phyloP scores from a whole-genome alignment of 2,797 vertebrate genomes.

The Catostomus latipinnis region DNA sequence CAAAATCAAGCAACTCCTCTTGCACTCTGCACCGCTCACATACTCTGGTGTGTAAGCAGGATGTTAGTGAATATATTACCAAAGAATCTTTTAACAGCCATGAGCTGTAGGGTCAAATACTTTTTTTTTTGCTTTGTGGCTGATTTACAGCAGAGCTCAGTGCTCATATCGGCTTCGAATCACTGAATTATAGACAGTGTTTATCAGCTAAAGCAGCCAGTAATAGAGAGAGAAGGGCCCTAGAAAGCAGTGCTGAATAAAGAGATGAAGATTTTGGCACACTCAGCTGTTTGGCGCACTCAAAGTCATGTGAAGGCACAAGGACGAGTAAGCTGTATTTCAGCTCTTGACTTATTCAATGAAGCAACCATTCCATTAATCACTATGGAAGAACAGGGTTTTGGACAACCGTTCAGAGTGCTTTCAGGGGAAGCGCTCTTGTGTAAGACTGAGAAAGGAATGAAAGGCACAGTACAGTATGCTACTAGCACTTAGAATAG shows the following conservation, averaged over 20 bases:
- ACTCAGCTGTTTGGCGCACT: conserved; percentile 80
- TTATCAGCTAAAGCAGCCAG: conserved; percentile 60
- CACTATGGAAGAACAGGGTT: conserved; percentile 58
- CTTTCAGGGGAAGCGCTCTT: conserved; percentile 42
- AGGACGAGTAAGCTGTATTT: conserved; percentile 74
- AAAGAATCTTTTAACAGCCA: conserved; percentile 36
- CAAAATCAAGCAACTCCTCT: too few species aligned
- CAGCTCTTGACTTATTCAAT: conserved; percentile 68
- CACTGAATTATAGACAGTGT: conserved; percentile 60
- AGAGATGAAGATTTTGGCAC: conserved; percentile 56
- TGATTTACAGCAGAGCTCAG: conserved; percentile 56
- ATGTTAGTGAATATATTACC: conserved; percentile 48
- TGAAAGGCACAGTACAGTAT: conserved; percentile 10
- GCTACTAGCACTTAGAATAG: neutral
- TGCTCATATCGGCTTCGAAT: conserved; percentile 58
- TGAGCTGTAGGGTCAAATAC: conserved; percentile 41
- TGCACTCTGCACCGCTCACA: too few species aligned
- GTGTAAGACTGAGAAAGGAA: conserved; percentile 21
- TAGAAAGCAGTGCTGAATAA: conserved; percentile 44
- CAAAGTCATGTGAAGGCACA: conserved; percentile 76
- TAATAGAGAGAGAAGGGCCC: conserved; percentile 52
- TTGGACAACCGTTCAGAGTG: conserved; percentile 36
- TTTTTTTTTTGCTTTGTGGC: conserved; percentile 45
- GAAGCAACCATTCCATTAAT: conserved; percentile 72
- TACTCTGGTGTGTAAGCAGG: neutral